phyloP scores from a whole-genome alignment of 2,113 vertebrate genomes.

The Calonectris borealis region DNA sequence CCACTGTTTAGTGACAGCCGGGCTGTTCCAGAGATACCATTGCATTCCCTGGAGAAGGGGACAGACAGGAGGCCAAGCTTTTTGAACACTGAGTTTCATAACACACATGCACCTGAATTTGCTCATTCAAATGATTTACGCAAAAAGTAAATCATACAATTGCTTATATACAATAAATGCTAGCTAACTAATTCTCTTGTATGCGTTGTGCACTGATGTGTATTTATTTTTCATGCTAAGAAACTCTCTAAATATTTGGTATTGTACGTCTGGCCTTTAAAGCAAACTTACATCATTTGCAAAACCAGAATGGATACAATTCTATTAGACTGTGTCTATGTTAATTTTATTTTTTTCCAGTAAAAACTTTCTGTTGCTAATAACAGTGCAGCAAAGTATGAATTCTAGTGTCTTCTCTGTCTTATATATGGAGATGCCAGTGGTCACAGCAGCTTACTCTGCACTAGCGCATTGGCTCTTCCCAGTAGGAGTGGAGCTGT shows the following conservation, averaged over 20 bases:
- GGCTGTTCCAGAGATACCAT: not conserved
- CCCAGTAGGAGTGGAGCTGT: not conserved
- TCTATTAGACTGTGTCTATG: not conserved
- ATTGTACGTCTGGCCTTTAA: not conserved
- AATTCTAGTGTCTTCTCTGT: not conserved
- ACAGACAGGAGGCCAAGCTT: not conserved
- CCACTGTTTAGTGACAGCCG: not conserved
- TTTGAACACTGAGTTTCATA: not conserved
- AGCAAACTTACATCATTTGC: not conserved
- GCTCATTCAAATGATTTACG: not conserved
- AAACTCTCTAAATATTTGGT: slow-evolving; percentile 15
- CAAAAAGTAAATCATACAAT: not conserved
- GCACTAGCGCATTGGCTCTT: not conserved
- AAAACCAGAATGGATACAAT: not conserved
- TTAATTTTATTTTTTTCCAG: slow-evolving; percentile 16
- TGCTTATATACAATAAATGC: not conserved
- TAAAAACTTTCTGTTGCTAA: slow-evolving; percentile 42
- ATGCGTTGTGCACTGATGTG: not conserved
- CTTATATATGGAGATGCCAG: not conserved
- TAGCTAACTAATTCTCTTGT: not conserved
- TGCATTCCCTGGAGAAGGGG: not conserved
- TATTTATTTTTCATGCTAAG: slow-evolving; percentile 15
- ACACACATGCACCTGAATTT: not conserved
- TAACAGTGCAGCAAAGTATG: slow-evolving; percentile 4
- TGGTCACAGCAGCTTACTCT: not conserved